Evolutionary conservation across 2,113 vertebrate genomes (phyloP), one percentile per base, ranked within the genome.

Genomic region (Protobothrops mucrosquamatus): DNA sequence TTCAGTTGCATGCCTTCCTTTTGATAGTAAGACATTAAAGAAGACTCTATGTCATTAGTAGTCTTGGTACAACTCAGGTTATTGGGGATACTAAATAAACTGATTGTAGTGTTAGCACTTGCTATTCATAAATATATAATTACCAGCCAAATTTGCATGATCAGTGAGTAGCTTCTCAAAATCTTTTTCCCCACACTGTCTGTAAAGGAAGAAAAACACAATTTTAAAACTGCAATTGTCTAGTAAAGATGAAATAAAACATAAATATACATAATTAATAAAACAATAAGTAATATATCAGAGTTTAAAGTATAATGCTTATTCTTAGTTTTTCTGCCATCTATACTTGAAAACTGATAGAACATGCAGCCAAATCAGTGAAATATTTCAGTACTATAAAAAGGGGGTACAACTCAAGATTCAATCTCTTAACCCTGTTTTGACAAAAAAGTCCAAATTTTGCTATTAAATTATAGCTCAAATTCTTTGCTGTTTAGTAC

Each of bases 81-180:
- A 89, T 34, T 57, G 85, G 22, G 12, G 20, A 74, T 59, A n/a
- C 18, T 86, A 51, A 18, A 85, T 93, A 15, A 88, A 92, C 86
- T 92, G 23, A 56, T 55, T 89, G 87, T 29, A 86, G 0, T 57
- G 10, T 54, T 51, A 89, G 59, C 12, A 34, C 2, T 89, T 56
- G 43, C 43, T 81, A 39, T 52, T 52, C 29, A 91, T 87, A 95
- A 87, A 92, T 43, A 93, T 52, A 57, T 9, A 48, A 43, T 97
- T 98, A 99, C 99, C 99, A 98, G 98, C 96, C 97, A 97, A 96
- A 94, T 95, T 94, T 57, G 99, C 98, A 91, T 98, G 97, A 69
- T 98, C 97, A 94, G 96, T 97, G 97, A 99, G 97, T 95, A 98
- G 97, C 94, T 98, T 98, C 96, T 98, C 97, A 95, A 99, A 98